A percentile compares a stretch with the other conserved stretches of the same genome.
Evolutionary conservation across 2,888 invertebrate species (phyloP).

Genomic region (Lottia scabra): DNA sequence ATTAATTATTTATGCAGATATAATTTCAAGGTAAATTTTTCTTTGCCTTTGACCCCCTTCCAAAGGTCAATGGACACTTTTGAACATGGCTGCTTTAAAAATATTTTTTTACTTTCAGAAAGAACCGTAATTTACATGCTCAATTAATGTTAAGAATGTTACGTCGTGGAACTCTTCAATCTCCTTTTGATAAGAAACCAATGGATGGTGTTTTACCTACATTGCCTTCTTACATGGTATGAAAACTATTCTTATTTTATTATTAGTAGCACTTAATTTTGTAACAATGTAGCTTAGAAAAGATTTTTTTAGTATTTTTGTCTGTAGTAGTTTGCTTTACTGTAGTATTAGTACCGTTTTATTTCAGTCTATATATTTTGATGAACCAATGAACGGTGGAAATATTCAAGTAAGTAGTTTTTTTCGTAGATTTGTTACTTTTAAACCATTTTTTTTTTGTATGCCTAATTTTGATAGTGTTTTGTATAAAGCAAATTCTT

Average conservation of each 20-base stretch:
- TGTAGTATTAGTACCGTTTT: neutral
- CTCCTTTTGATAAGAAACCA: slow-evolving; percentile 63
- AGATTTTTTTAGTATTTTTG: too few species aligned
- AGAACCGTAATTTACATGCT: slow-evolving; percentile 62
- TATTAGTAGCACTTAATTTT: neutral
- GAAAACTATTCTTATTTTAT: slow-evolving; percentile 11
- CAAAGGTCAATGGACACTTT: too few species aligned
- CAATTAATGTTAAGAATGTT: slow-evolving; percentile 66
- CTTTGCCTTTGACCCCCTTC: too few species aligned
- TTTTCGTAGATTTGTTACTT: too few species aligned
- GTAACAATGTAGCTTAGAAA: neutral
- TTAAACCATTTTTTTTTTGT: too few species aligned
- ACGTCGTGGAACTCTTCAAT: slow-evolving; percentile 60
- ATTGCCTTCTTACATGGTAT: slow-evolving; percentile 63
- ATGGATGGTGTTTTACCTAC: slow-evolving; percentile 59
- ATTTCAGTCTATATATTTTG: slow-evolving; percentile 62
- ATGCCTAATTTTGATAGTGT: too few species aligned
- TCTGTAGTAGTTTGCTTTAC: too few species aligned
- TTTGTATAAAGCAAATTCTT: too few species aligned
- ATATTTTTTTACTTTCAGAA: slow-evolving; percentile 41
- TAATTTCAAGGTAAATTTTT: too few species aligned
- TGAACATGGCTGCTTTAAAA: too few species aligned
- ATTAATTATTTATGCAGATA: too few species aligned
- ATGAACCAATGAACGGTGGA: slow-evolving; percentile 39
- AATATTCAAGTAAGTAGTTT: slow-evolving; percentile 1